Percentiles rank a stretch among this genome's conserved stretches.
Conservation (phyloP, 2,113 vertebrate species). For the Candoia aspera region DNA sequence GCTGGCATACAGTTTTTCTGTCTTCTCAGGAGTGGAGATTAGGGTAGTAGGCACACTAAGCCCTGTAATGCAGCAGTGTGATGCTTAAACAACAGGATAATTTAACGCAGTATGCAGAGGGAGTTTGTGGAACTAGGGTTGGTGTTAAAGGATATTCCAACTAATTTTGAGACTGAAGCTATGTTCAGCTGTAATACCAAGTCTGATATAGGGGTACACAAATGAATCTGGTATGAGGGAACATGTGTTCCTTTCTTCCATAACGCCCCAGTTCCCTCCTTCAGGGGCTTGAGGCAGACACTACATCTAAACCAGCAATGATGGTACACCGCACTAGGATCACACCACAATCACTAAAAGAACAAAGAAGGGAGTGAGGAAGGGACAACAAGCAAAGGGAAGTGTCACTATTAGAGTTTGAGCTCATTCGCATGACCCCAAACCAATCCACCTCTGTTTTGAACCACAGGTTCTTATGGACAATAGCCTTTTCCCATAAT, state of each 20-base stretch:
- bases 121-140: not conserved
- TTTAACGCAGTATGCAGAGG: not conserved
- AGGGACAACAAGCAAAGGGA: not conserved
- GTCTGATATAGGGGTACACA: not conserved
- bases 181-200: not conserved
- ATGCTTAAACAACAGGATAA: not conserved
- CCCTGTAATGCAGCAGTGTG: not conserved
- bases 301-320: not conserved
- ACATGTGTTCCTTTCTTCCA: not conserved
- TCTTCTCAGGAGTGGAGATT: not conserved
- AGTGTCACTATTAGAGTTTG: not conserved
- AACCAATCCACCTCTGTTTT: not conserved
- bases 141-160: not conserved
- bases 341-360: not conserved
- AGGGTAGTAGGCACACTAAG: not conserved
- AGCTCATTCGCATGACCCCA: not conserved
- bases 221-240: not conserved
- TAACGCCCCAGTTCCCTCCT: not conserved
- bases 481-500: constrained; percentile 11
- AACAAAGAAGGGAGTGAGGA: not conserved
- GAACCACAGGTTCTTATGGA: not conserved
- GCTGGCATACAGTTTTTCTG: not conserved
- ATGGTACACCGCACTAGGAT: not conserved
- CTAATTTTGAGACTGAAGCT: not conserved
- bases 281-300: not conserved